Base-by-base conservation (phyloP, 2,113 vertebrate species). In the Callopanchax toddi region DNA sequence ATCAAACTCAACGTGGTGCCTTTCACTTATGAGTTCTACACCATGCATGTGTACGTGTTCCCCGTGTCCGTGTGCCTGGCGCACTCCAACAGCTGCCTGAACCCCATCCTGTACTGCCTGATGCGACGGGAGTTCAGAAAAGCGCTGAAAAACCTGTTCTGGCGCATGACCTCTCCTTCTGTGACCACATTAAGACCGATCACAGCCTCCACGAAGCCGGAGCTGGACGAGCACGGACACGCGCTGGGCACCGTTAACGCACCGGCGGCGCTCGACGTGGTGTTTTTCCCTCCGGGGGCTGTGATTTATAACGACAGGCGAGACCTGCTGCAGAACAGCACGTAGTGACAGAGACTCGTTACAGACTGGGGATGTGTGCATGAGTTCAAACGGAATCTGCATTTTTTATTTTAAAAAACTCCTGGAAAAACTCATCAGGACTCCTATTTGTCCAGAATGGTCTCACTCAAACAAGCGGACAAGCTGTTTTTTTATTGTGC, bases 1-100 rank as follows among this genome's bases (percentile, higher is more conserved):
- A 92, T 99, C 80, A 99, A 99, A 77, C 92, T 99, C 75, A 97
- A 97, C n/a, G 92, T 87, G 3, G 93, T 97, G 17, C 93, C 93
- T 63, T 99, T 98, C 90, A 96, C 92, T 49, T 93, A 93, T 0
- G 95, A 93, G 59, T 99, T 96, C 73, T 99, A 99, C 87, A 82
- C 94, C 67, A 94, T 93, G 34, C 97, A 99, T 66, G 94, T 92
- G 10, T 99, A 97, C 51, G 83, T 95, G 0, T 98, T 98, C 75
- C 97, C 97, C 0, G 90, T 97, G 74, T 96, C 94, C 0, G 95
- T 98, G 64, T 99, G 97, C 84, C 86, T 98, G 77, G 97, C 97
- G 0, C 96, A 99, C 88, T 98, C 94, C 81, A 99, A 98, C 91
- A 99, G 97, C 93, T 98, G 97, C 78, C 91, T 98, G 60, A 99